Base-by-base conservation (phyloP, 2,797 vertebrate genomes). In the Crenuchus spilurus region DNA sequence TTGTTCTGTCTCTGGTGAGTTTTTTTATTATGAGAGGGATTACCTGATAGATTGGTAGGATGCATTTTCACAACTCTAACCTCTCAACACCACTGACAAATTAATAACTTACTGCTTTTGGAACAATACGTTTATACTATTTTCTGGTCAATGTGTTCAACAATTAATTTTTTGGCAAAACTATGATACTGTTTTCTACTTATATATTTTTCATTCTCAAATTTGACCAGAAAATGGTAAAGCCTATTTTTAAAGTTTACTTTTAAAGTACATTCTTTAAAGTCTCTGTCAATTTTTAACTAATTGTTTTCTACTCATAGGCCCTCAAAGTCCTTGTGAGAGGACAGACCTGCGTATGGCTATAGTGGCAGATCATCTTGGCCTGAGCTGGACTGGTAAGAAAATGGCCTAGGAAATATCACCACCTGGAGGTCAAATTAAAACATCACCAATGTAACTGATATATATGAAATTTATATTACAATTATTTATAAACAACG, bases 301-400 rank as follows among this genome's bases (percentile, higher is more conserved):
- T 37, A 11, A 28, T 16, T 3, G 4, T 76, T 33, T 74, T 78
- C 18, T 57, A 37, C 93, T 91, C 88, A 83, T 92, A 99, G 98
- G 98, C 93, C 98, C 98, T 83, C 97, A 99, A 92, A 99, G 96
- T 92, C 98, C 98, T 84, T 99, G 98, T 86, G 98, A 99, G 88
- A 95, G 97, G 84, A 99, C 98, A 85, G 96, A 99, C 91, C 94
- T 99, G 90, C 95, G 98, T 82, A 99, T 98, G 96, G 98, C 97
- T 68, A 99, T 99, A 88, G 98, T 99, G 83, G 98, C 98, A 0
- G 98, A 99, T 89, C 98, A 99, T 86, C 94, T 99, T 75, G 98
- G 97, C 90, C 95, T 99, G 90, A 99, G 98, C 89, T 99, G 98
- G 98, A 99, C 98, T 88, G 98, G 98, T 99, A 93, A 94, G 92